Base-by-base conservation (phyloP, 2,113 vertebrate genomes). In the Epinephelus moara region DNA sequence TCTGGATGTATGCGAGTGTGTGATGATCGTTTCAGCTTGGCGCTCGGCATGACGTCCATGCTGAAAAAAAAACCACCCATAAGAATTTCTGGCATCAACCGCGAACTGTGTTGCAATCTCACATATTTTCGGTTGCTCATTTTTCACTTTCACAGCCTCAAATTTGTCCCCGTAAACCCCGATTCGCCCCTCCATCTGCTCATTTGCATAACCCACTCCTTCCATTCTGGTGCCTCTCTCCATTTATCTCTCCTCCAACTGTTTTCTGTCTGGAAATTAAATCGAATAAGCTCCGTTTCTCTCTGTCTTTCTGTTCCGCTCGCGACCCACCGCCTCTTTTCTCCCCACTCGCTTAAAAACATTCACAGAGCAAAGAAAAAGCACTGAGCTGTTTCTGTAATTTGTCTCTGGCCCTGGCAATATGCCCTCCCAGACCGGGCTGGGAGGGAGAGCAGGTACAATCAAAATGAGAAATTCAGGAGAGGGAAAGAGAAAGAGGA, bases 341-440 rank as follows among this genome's bases (percentile, higher is more conserved):
- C 47, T 71, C 59, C 60, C 55, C 56, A 25, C 25, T 69, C 4
- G 12, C 56, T 70, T 72, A 10, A 73, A 75, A 55, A 77, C 59
- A 33, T 76, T 49, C 50, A 63, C 2, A 4, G 15, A 4, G 37
- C 49, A 21, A 21, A 64, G 64, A 55, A 71, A 70, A 78, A 59
- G 63, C 78, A 64, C 55, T 55, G 72, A 78, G 47, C 75, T 50
- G 21, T 52, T 77, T 73, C 78, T 76, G 70, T 82, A 75, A 86
- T 87, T 83, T 52, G 60, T 91, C 75, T 87, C 55, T n/a, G 42
- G 70, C 66, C 67, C 27, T 71, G 45, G 60, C 55, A 49, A 60
- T n/a, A 6, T 56, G 72, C 63, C 85, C 67, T 61, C 30, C 33
- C 15, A 47, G 70, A 33, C 56, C 13, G 14, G 59, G 49, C 15